These are phyloP conservation scores for Borostomias antarcticus DNA, from an alignment of 2,797 vertebrate species.

Conservation along the genomic window DNA sequence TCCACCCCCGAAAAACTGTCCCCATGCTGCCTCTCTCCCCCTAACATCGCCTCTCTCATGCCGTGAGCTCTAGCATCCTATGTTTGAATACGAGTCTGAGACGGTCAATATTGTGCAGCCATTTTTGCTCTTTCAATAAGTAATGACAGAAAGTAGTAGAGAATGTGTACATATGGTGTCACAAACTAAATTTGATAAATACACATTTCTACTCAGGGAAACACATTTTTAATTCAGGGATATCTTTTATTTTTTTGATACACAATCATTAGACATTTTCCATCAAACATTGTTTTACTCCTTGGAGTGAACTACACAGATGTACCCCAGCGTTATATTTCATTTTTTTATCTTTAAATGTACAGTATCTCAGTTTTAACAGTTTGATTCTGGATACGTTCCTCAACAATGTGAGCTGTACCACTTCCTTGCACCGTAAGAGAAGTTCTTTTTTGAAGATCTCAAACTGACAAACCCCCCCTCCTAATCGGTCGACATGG, in stretches of 20 bases:
- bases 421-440: background rate
- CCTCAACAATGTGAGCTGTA: no score
- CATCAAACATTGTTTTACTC: background rate
- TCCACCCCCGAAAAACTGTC: constrained; percentile 1
- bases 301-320: background rate
- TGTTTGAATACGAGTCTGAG: background rate
- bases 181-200: background rate
- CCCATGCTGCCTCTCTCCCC: constrained; percentile 5
- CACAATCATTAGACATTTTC: background rate
- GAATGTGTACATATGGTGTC: background rate
- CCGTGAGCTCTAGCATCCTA: background rate
- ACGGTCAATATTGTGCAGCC: background rate
- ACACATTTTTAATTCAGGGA: no score
- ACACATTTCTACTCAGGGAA: no score
- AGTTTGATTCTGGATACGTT: background rate
- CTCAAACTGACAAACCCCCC: background rate
- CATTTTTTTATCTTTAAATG: no score
- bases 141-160: background rate
- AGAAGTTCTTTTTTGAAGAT: background rate
- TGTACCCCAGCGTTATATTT: background rate
- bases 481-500: constrained; percentile 37
- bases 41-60: no score
- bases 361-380: background rate
- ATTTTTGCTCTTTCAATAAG: background rate
- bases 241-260: background rate